Evolutionary conservation across 1,140 invertebrate species (phyloP), one percentile per base, ranked within the genome.

Genomic region (Rhyzopertha dominica): DNA sequence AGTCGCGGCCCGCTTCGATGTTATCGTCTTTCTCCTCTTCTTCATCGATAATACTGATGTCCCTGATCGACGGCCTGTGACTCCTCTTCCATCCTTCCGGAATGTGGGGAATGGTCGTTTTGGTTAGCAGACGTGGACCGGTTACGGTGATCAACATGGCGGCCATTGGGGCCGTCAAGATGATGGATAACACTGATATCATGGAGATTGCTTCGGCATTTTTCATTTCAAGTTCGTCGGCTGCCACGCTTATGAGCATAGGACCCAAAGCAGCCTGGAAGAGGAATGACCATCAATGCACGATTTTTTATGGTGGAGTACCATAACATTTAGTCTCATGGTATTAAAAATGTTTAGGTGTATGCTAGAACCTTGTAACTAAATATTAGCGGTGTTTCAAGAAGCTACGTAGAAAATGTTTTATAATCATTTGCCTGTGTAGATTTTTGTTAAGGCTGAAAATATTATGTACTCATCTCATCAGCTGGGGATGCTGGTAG

Each of bases 81-180:
- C 81, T 80, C 39, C 82, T 76, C 43, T 81, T 76, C 84, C 85
- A 87, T 23, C 76, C 74, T 71, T 79, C 77, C 16, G 75, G 51
- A 20, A 77, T 67, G 54, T 74, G 73, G 4, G 77, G 76, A 53
- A 78, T 74, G 45, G 75, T 73, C 7, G 79, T 81, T 66, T 79
- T 81, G n/a, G 77, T 80, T 0, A 96, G 73, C n/a, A 96, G 70
- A 47, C 78, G 76, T 0, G 87, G 82, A 0, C 88, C 91, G 0
- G 79, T 73, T 1, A 94, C 56, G 0, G 85, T 82, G 44, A 95
- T 94, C n/a, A 91, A 67, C 29, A 92, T 84, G 13, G 91, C 90
- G 0, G 92, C 91, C 1, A 90, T 70, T 0, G 93, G 94, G 0
- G 93, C 93, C 0, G 92, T 95, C 29, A 95, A 67, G 1, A 96